Percentiles rank a stretch among this genome's conserved stretches.
Evolutionary conservation across 2,797 vertebrate species (phyloP).

Genomic region (Botia kubotai): DNA sequence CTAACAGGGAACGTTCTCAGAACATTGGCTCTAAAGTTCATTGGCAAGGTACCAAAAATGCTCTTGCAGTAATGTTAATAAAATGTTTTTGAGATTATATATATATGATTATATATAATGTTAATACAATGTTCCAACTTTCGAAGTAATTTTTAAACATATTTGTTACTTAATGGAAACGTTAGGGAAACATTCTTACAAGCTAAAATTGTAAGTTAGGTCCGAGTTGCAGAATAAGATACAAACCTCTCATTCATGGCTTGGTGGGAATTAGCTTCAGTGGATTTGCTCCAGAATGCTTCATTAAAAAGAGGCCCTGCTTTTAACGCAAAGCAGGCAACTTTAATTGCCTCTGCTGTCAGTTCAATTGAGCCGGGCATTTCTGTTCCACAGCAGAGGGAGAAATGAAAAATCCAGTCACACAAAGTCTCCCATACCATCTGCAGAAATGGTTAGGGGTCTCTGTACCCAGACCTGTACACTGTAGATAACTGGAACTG

Average conservation of each 20-base stretch:
- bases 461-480: background rate
- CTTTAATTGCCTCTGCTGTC: conserved; percentile 47
- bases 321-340: conserved; percentile 34
- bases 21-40: too few species aligned
- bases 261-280: conserved; percentile 52
- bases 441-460: background rate
- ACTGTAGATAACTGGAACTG: background rate
- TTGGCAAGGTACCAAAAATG: too few species aligned
- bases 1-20: too few species aligned
- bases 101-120: too few species aligned
- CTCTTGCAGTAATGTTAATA: too few species aligned
- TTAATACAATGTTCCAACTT: too few species aligned
- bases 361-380: conserved; percentile 30
- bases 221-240: conserved; percentile 41
- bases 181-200: too few species aligned
- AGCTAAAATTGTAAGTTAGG: too few species aligned
- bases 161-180: too few species aligned
- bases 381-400: background rate
- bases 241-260: conserved; percentile 49
- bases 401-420: conserved; percentile 4
- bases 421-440: background rate
- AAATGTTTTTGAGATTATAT: too few species aligned
- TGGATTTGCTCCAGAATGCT: conserved; percentile 47
- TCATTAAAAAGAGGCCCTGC: conserved; percentile 43
- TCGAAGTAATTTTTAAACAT: too few species aligned